Evolutionary conservation across 2,797 vertebrate genomes (phyloP), one percentile per base, ranked within the genome.

Genomic region (Sebastes reedi): DNA sequence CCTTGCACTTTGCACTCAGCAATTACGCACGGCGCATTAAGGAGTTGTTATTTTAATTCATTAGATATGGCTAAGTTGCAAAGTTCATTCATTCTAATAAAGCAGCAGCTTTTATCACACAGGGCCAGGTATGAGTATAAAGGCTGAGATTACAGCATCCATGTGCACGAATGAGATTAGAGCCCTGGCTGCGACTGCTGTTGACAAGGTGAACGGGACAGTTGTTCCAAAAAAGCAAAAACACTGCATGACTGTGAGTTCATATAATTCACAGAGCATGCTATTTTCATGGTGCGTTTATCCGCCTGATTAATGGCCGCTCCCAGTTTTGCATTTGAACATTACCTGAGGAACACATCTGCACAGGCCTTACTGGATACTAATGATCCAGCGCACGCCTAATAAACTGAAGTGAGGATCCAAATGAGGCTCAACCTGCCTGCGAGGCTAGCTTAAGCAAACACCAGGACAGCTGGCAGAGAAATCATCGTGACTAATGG

Each of bases 401-500:
- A 89, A 92, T 94, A 92, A 90, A 92, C 67, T 92, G 83, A 83
- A 92, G 90, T 86, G 83, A 93, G 88, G 89, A 90, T 91, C 91
- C 75, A 91, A 93, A 94, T 83, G 91, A 93, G 90, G 91, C 89
- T 86, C 89, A 87, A 91, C 90, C 88, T 90, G 89, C 92, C 90
- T 92, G 89, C 56, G 72, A 92, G 90, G 92, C 91, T 85, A 79
- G 87, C 92, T 94, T 89, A 89, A 86, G 93, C 90, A 94, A 92
- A 93, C 91, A 89, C 88, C 82, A 78, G 89, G 92, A 92, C 92
- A 91, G 92, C 91, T 91, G 89, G 91, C 92, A 91, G 92, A 92
- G 89, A 89, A 95, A 93, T 93, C 91, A 91, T 94, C 91, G 92
- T 94, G 92, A 93, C 92, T 94, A 93, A 95, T 93, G 93, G 89